Evolutionary conservation across 2,113 vertebrate genomes (phyloP), one percentile per base, ranked within the genome.

Genomic region (Anhinga anhinga): DNA sequence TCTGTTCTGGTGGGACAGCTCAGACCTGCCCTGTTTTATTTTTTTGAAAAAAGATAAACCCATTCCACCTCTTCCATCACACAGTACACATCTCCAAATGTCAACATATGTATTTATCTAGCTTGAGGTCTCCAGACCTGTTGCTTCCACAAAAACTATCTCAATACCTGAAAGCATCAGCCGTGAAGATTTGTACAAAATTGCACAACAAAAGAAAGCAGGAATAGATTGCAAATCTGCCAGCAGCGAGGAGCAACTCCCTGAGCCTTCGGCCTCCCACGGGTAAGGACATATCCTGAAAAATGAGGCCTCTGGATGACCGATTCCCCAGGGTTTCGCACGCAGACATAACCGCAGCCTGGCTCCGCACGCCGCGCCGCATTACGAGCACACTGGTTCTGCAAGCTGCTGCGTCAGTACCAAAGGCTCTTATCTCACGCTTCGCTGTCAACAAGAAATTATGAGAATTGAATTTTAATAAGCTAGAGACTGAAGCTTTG

Each of bases 351-450:
- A 81, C 49, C 11, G 3, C 67, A 82, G 52, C 40, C 55, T 5
- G 7, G 72, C 26, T 66, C 67, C 2, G 9, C 71, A 8, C 3
- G 1, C 59, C 0, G 1, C 3, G 1, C 62, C 0, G 2, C 0
- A 5, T 11, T 12, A 15, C 0, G 3, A 63, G 95, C 56, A 2
- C 40, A 0, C n/a, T 4, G 7, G 49, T 11, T 50, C 88, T 18
- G 59, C 66, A 13, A 79, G 92, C 53, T 59, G 86, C 96, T 77
- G 66, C 5, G 4, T 59, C 85, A 71, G 80, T 16, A 71, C 30
- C 85, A 42, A 49, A 30, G 32, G 82, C 62, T 15, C 91, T 88
- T 94, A 88, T 44, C 87, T 94, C 82, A 67, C 1, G 4, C 88
- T 29, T 70, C 13, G 15, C 79, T 77, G 69, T 93, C 73, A 72